Percentiles rank a stretch among this genome's conserved stretches.
Evolutionary conservation across 2,113 vertebrate genomes (phyloP).

Genomic region (Rhabdomys dilectus): DNA sequence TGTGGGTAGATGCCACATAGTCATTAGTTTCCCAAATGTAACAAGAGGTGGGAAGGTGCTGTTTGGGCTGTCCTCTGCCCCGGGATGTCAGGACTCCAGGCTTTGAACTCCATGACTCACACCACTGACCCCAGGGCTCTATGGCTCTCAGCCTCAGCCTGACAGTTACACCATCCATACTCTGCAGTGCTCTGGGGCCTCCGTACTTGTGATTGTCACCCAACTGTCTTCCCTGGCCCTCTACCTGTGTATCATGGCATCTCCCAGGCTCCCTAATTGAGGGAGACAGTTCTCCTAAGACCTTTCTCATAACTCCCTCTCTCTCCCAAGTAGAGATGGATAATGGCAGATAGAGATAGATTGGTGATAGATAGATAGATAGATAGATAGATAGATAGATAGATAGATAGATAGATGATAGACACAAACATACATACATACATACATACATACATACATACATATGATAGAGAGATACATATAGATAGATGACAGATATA

Average conservation of each 20-base stretch:
- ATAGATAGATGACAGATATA: not conserved
- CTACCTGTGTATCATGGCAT: not conserved
- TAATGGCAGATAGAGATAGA: too few species aligned
- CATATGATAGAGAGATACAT: not conserved
- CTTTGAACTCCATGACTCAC: not conserved
- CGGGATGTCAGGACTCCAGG: not conserved
- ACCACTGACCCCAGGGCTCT: not conserved
- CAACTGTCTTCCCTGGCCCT: not conserved
- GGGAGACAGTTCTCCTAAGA: not conserved
- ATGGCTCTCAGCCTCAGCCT: not conserved
- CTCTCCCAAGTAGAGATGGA: not conserved
- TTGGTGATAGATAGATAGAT: not conserved
- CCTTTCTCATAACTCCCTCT: not conserved
- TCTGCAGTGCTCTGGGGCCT: not conserved
- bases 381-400: not conserved
- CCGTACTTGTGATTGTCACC: not conserved
- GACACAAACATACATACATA: too few species aligned
- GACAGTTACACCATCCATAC: not conserved
- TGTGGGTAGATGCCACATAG: not conserved
- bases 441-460: too few species aligned
- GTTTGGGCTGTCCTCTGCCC: not conserved
- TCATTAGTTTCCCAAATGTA: not conserved
- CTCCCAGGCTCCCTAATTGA: not conserved
- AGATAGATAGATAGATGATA: not conserved
- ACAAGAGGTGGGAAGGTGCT: not conserved